These are phyloP conservation scores for Vimba vimba DNA, from an alignment of 2,113 vertebrate species.

Conservation along the genomic window DNA sequence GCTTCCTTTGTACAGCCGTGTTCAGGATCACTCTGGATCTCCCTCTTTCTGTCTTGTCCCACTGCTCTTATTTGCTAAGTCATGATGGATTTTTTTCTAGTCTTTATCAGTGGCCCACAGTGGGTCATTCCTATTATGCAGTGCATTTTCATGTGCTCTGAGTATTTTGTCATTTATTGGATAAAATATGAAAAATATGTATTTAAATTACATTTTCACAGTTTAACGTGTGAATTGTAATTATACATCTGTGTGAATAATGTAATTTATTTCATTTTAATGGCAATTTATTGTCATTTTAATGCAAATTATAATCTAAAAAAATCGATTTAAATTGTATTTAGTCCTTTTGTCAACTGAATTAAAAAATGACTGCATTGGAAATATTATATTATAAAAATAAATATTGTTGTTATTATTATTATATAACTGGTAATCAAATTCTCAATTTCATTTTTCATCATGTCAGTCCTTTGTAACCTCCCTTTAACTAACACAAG, in stretches of 20 bases:
- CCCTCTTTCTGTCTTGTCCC: constrained; percentile 29
- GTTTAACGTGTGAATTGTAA: background rate
- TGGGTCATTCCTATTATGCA: background rate
- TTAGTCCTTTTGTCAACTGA: background rate
- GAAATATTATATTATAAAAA: background rate
- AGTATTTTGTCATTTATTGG: background rate
- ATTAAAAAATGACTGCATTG: background rate
- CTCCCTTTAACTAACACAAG: background rate
- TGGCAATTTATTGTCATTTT: background rate
- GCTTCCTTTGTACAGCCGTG: constrained; percentile 27
- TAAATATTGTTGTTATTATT: background rate
- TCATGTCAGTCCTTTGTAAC: background rate
- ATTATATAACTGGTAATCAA: background rate
- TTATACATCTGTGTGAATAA: background rate
- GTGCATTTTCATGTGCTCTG: background rate
- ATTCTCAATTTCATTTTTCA: background rate
- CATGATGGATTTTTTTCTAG: constrained; percentile 54
- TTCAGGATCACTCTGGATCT: constrained; percentile 52
- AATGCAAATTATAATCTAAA: background rate
- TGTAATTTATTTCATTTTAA: background rate
- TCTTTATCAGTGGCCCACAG: background rate
- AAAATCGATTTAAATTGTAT: background rate
- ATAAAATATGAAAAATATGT: background rate
- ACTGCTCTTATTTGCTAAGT: constrained; percentile 61
- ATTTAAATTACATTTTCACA: background rate